These are phyloP conservation scores for Clarias gariepinus DNA, from an alignment of 2,113 vertebrate species.

Conservation along the genomic window DNA sequence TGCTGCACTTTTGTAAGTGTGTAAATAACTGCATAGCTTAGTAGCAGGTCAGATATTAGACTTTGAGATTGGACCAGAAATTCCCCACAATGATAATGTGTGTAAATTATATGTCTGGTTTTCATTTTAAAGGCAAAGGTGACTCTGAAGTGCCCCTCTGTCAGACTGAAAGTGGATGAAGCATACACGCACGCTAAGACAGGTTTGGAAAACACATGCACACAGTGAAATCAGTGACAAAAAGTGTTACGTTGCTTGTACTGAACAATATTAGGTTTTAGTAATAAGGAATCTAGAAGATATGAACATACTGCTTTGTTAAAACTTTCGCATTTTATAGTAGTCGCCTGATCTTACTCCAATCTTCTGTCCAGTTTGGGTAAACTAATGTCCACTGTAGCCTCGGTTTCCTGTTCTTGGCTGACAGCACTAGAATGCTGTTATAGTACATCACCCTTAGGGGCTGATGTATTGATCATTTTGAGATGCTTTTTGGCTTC, in stretches of 20 bases:
- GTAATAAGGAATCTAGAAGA: neutral
- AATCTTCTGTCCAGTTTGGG: neutral
- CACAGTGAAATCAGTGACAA: neutral
- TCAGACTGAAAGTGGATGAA: slow-evolving; percentile 86
- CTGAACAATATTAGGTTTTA: neutral
- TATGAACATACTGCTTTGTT: neutral
- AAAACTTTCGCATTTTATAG: neutral
- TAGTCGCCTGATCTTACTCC: neutral
- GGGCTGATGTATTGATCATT: neutral
- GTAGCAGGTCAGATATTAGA: neutral
- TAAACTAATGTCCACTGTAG: neutral
- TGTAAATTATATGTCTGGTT: slow-evolving; percentile 31
- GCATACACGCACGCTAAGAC: slow-evolving; percentile 76
- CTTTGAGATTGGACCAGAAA: neutral
- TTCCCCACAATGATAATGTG: neutral
- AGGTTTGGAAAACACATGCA: slow-evolving; percentile 68
- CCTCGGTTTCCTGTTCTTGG: neutral
- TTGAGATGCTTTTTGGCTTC: neutral
- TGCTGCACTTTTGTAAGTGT: neutral
- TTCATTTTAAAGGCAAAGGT: slow-evolving; percentile 83
- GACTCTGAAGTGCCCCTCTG: slow-evolving; percentile 85
- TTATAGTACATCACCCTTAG: too few relatives aligned
- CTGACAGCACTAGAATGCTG: neutral
- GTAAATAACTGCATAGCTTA: neutral
- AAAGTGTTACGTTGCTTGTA: neutral